Conservation (phyloP, 2,113 vertebrate genomes). For the Heliornis fulica region DNA sequence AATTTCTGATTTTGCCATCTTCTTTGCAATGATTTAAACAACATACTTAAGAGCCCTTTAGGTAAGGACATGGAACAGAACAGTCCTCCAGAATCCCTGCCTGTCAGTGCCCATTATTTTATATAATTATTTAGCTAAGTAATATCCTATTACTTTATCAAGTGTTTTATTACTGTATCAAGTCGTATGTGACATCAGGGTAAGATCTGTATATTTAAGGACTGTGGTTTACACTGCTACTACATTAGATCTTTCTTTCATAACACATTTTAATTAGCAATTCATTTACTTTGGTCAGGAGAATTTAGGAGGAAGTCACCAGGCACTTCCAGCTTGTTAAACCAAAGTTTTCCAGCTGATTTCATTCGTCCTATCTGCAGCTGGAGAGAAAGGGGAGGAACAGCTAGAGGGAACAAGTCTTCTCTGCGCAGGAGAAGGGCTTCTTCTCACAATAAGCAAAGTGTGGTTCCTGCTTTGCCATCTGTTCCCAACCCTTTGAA, state of each 20-base stretch:
- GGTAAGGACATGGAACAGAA: not conserved
- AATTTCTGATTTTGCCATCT: not conserved
- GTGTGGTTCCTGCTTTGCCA: not conserved
- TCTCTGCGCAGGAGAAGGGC: rapidly evolving
- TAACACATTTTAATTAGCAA: not conserved
- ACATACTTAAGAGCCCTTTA: not conserved
- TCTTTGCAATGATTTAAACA: not conserved
- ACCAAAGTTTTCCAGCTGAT: not conserved
- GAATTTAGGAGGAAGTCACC: not conserved
- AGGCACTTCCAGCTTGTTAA: not conserved
- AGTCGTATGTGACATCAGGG: not conserved
- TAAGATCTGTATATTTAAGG: not conserved
- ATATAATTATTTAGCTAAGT: not conserved
- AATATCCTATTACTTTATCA: not conserved
- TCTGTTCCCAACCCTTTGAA: not conserved
- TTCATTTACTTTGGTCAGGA: not conserved
- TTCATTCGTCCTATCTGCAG: not conserved
- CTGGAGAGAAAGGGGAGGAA: not conserved
- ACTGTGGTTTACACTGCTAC: not conserved
- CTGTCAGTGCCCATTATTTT: not conserved
- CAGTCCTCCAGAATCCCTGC: not conserved
- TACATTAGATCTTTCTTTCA: not conserved
- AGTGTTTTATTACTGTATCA: not conserved
- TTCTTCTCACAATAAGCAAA: not conserved
- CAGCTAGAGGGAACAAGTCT: not conserved